phyloP scores from a whole-genome alignment of 2,113 vertebrate species.

The Colinus virginianus region DNA sequence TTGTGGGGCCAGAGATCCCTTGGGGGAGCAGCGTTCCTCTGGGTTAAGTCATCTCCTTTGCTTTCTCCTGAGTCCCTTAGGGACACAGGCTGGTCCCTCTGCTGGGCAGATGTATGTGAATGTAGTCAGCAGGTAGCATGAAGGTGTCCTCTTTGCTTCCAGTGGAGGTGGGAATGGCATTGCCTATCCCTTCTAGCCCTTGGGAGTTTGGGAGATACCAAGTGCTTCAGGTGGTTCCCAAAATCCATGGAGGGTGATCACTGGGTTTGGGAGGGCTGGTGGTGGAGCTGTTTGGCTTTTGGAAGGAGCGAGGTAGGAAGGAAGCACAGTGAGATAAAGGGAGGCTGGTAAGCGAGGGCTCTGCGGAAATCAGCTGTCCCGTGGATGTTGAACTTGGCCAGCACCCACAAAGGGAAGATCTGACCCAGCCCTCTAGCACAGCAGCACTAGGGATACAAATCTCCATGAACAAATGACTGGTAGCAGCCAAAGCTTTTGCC shows the following conservation, averaged over 20 bases:
- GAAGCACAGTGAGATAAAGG: background rate
- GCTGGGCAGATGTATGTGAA: background rate
- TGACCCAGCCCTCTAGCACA: background rate
- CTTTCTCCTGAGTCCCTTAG: background rate
- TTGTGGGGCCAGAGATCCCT: background rate
- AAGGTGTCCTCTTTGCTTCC: background rate
- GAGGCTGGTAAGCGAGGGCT: background rate
- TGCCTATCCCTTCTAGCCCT: background rate
- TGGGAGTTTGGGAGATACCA: background rate
- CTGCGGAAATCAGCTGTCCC: background rate
- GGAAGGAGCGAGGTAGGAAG: background rate
- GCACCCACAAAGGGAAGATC: fast-evolving
- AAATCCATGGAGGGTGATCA: fast-evolving
- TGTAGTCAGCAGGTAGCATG: background rate
- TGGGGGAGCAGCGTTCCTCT: background rate
- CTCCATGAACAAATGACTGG: background rate
- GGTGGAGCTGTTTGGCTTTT: background rate
- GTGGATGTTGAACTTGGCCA: background rate
- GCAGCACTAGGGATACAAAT: background rate
- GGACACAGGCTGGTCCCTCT: background rate
- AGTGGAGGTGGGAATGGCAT: background rate
- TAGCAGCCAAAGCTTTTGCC: background rate
- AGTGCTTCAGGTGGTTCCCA: background rate
- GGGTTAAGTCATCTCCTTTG: fast-evolving
- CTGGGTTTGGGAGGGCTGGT: background rate